Evolutionary conservation across 2,797 vertebrate genomes (phyloP), one percentile per base, ranked within the genome.

Genomic region (Takifugu ocellatus): DNA sequence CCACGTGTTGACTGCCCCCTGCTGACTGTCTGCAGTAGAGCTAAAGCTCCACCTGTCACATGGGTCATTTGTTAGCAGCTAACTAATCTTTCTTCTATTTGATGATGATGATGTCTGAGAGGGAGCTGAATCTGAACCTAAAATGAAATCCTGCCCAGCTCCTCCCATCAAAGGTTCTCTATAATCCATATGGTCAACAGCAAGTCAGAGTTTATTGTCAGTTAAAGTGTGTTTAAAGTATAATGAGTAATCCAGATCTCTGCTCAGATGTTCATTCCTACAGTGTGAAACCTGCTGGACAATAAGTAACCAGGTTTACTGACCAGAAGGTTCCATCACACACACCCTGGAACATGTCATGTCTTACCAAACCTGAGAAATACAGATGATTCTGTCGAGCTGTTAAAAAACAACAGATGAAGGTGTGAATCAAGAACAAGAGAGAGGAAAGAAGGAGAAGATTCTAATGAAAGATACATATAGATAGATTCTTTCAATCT

Each of bases 401-500:
- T 4, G 59, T 63, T 1, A 29, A 26, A 49, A 55, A 53, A 62
- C 66, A 68, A 62, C 52, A 72, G 64, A 79, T 63, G 51, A 68
- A 69, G 56, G 56, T 68, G 77, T 74, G 75, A 70, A 74, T 25
- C 56, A 61, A 69, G 70, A 72, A 57, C 61, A 79, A 74, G 72
- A 59, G 70, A 74, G 39, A 36, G 55, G 46, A 65, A 58, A 15
- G 65, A 51, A 54, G 29, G 51, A 31, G 29, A 70, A 89, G 87
- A 90, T 90, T 78, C 75, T 76, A 74, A 81, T 78, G 84, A 84
- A 78, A 87, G 88, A 89, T 88, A 90, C 84, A 89, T 83, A 83
- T 76, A 79, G 82, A 84, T 85, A 81, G 82, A 86, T 85, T 83
- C 84, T 78, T 85, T 89, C 84, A 88, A 90, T 89, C 85, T 85